A percentile compares a stretch with the other conserved stretches of the same genome.
phyloP scores from a whole-genome alignment of 2,113 vertebrate genomes.

The Cavia porcellus region DNA sequence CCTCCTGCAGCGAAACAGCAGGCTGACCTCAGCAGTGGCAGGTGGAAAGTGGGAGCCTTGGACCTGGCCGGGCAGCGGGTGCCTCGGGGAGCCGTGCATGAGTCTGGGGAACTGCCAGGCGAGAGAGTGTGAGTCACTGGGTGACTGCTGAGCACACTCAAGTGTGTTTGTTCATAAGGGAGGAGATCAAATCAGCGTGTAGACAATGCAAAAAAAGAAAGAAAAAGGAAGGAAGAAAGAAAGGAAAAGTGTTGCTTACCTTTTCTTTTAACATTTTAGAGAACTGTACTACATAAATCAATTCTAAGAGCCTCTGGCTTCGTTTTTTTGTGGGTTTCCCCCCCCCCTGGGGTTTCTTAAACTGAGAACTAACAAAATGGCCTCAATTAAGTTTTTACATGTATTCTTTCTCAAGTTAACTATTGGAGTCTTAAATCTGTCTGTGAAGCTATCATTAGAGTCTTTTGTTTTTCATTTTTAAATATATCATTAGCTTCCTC shows the following conservation, averaged over 20 bases:
- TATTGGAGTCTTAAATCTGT: not conserved
- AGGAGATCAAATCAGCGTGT: too few relatives aligned
- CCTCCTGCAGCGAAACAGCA: too few relatives aligned
- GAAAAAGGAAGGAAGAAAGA: too few relatives aligned
- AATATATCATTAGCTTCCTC: not conserved
- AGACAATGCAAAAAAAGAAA: too few relatives aligned
- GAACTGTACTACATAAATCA: not conserved
- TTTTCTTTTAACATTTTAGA: conserved; percentile 1
- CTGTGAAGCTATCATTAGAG: not conserved
- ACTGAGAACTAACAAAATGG: not conserved
- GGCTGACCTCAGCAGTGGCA: too few relatives aligned
- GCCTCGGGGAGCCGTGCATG: too few relatives aligned
- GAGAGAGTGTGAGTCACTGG: too few relatives aligned
- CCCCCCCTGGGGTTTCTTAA: not conserved
- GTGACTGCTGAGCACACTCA: too few relatives aligned
- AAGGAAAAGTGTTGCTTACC: not conserved
- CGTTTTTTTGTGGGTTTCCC: not conserved
- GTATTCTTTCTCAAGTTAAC: not conserved
- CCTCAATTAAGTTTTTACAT: not conserved
- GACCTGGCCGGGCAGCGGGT: too few relatives aligned
- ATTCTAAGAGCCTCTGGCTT: not conserved
- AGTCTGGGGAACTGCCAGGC: too few relatives aligned
- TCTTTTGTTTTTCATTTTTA: not conserved
- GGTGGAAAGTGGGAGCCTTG: too few relatives aligned
- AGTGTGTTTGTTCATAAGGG: too few relatives aligned